Conservation (phyloP, 2,888 invertebrate genomes). For the Dynastes hyllus region DNA sequence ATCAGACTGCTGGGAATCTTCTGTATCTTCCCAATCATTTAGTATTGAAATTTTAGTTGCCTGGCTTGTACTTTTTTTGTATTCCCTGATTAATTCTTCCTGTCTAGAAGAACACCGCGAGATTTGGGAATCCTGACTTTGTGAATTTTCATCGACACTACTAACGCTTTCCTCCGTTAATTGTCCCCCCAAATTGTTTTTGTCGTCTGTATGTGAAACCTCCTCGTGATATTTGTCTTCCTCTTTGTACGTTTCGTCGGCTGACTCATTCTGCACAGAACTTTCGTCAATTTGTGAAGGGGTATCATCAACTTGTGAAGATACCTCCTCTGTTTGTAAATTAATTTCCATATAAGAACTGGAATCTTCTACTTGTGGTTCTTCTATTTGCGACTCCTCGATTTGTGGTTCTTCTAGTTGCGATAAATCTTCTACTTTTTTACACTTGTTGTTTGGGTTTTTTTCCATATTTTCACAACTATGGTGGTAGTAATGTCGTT, state of each 20-base stretch:
- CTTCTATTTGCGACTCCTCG: neutral
- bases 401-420: conserved; percentile 1
- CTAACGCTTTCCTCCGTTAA: conserved; percentile 34
- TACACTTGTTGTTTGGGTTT: no score
- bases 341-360: conserved; percentile 30
- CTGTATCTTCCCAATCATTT: conserved; percentile 70
- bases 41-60: conserved; percentile 64
- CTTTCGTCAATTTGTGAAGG: conserved; percentile 39
- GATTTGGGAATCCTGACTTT: conserved; percentile 59
- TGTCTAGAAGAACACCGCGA: conserved; percentile 56
- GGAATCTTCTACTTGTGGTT: conserved; percentile 42
- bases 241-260: conserved; percentile 19
- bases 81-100: conserved; percentile 30
- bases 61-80: conserved; percentile 35
- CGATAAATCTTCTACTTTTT: neutral
- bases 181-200: conserved; percentile 41
- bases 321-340: conserved; percentile 41
- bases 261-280: conserved; percentile 32
- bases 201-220: conserved; percentile 39
- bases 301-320: conserved; percentile 19
- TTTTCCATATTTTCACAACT: no score
- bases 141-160: conserved; percentile 48
- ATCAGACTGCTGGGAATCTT: conserved; percentile 69
- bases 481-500: neutral
- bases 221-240: conserved; percentile 34